Evolutionary conservation across 2,113 vertebrate species (phyloP).

Genomic region (Menura novaehollandiae): DNA sequence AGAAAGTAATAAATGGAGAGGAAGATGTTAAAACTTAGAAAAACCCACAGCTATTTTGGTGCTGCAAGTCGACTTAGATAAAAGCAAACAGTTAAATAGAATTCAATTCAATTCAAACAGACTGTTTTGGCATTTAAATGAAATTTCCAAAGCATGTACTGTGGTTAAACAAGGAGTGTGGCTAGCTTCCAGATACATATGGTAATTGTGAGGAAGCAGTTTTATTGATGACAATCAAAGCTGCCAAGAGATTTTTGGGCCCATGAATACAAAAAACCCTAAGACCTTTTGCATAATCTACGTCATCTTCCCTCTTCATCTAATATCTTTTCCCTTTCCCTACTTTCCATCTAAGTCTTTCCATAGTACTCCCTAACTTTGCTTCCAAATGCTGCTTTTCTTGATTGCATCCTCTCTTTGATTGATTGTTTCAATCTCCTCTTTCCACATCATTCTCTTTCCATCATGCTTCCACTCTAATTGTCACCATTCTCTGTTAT

Average conservation of each 20-base stretch:
- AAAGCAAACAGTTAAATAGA: slow-evolving; percentile 30
- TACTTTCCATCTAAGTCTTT: not conserved
- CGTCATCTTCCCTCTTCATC: not conserved
- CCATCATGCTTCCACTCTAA: not conserved
- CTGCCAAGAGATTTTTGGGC: slow-evolving; percentile 15
- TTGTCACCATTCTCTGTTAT: not conserved
- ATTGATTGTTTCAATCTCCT: not conserved
- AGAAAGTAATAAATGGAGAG: not conserved
- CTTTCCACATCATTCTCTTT: not conserved
- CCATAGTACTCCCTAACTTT: not conserved
- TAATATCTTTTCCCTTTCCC: not conserved
- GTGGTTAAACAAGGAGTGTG: slow-evolving; percentile 20
- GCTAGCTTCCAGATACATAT: slow-evolving; percentile 51
- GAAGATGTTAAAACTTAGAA: slow-evolving; percentile 38
- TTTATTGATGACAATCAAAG: slow-evolving; percentile 46
- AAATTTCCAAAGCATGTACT: slow-evolving; percentile 32
- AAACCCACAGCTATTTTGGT: not conserved
- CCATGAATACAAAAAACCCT: not conserved
- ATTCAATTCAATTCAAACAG: slow-evolving; percentile 18
- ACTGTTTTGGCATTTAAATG: slow-evolving; percentile 53
- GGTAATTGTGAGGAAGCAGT: slow-evolving; percentile 14
- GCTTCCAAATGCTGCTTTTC: not conserved
- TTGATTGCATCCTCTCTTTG: not conserved
- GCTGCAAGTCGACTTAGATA: slow-evolving; percentile 30
- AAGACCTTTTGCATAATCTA: not conserved